These are phyloP conservation scores for Pandemis cinnamomeana DNA, from an alignment of 2,888 invertebrate genomes.

Conservation along the genomic window DNA sequence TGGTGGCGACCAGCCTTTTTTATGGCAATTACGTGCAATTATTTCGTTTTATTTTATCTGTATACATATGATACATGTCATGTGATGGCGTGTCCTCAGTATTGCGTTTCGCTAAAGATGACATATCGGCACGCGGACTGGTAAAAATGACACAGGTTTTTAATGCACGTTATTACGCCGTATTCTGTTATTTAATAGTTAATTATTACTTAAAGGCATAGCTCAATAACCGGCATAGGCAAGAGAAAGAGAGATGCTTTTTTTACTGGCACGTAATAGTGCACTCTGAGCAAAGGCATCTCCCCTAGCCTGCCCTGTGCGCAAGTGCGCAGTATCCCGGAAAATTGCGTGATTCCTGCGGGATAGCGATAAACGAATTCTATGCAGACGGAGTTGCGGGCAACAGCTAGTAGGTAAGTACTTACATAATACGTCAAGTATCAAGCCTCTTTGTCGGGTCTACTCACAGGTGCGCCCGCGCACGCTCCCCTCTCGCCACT, in stretches of 20 bases:
- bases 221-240: no score
- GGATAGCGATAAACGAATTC: no score
- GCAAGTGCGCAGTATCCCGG: no score
- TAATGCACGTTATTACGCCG: background rate
- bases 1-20: constrained; percentile 44
- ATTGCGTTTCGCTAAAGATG: constrained; percentile 12
- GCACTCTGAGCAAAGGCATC: no score
- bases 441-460: constrained; percentile 20
- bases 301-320: no score
- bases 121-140: background rate
- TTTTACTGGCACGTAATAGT: no score
- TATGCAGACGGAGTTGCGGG: no score
- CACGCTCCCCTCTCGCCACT: constrained; percentile 42
- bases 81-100: constrained; percentile 10
- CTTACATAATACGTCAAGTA: constrained; percentile 31
- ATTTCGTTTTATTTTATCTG: constrained; percentile 31
- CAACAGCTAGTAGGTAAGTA: no score
- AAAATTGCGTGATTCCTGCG: no score
- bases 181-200: background rate
- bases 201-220: background rate
- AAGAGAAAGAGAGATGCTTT: no score
- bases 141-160: background rate
- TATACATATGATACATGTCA: background rate
- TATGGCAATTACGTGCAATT: constrained; percentile 38
- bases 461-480: constrained; percentile 41